Conservation (phyloP, 2,888 invertebrate species). For the Arenicola marina region DNA sequence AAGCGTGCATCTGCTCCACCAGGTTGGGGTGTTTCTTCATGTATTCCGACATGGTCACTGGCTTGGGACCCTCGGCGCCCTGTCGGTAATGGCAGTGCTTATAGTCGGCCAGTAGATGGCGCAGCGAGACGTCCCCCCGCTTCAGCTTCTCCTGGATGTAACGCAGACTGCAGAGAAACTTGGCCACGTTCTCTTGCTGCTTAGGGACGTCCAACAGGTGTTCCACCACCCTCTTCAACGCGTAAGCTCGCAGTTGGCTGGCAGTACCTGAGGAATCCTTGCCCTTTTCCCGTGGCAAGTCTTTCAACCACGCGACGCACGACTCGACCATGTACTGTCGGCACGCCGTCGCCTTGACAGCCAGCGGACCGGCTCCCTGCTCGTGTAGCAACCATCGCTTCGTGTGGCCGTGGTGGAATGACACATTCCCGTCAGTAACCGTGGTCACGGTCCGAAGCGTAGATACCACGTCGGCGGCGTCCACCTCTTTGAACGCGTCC, state of each 20-base stretch:
- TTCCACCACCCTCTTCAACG: constrained; percentile 24
- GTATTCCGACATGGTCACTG: constrained; percentile 25
- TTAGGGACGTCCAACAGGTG: constrained; percentile 29
- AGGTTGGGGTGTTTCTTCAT: constrained; percentile 31
- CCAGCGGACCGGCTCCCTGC: constrained; percentile 12
- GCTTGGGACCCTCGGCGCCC: constrained; percentile 7
- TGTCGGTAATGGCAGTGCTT: constrained; percentile 23
- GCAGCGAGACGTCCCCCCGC: constrained; percentile 12
- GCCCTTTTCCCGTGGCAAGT: constrained; percentile 9
- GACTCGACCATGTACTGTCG: constrained; percentile 15
- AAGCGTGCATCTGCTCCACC: constrained; percentile 22
- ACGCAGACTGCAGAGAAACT: constrained; percentile 25
- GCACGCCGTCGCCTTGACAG: constrained; percentile 7
- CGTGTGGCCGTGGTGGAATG: constrained; percentile 19
- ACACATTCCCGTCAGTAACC: constrained; percentile 4
- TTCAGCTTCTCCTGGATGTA: constrained; percentile 24
- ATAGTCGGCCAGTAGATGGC: constrained; percentile 27
- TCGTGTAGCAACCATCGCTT: constrained; percentile 29
- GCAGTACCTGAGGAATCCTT: background rate
- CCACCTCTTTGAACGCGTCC: background rate
- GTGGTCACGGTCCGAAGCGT: constrained; percentile 16
- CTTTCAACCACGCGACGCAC: constrained; percentile 19
- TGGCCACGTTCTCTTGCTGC: constrained; percentile 26
- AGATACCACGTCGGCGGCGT: constrained; percentile 9
- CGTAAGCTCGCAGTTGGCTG: constrained; percentile 23